phyloP scores from a whole-genome alignment of 2,113 vertebrate species.

The Xiphophorus maculatus region DNA sequence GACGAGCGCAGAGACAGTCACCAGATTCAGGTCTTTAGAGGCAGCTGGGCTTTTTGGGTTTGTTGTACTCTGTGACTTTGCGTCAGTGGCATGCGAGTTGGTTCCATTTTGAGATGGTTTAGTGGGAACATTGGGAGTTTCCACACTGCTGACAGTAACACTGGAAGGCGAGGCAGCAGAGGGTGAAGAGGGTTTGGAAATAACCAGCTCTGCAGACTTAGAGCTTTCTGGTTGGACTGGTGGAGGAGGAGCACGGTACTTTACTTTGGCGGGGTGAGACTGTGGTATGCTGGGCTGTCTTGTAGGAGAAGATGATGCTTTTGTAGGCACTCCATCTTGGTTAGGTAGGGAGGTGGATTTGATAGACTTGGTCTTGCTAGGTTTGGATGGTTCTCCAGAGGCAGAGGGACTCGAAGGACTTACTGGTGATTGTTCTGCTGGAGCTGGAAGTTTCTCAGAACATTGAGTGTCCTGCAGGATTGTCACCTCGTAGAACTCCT shows the following conservation, averaged over 20 bases:
- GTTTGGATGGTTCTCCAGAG: conserved; percentile 12
- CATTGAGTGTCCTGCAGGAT: conserved; percentile 45
- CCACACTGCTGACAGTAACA: conserved; percentile 9
- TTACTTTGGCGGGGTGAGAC: conserved; percentile 42
- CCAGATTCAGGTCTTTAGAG: conserved; percentile 19
- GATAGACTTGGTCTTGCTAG: conserved; percentile 52
- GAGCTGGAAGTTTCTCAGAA: neutral
- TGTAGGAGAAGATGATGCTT: conserved; percentile 7
- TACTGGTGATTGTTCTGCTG: conserved; percentile 16
- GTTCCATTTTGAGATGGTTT: conserved; percentile 49
- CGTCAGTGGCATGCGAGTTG: conserved; percentile 9
- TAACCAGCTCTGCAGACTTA: neutral
- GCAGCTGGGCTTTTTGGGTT: conserved; percentile 4
- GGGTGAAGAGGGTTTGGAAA: conserved; percentile 29
- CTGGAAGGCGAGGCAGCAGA: conserved; percentile 3
- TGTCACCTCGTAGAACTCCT: conserved; percentile 75
- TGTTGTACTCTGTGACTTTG: conserved; percentile 30
- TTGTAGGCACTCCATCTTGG: conserved; percentile 27
- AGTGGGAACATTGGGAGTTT: conserved; percentile 2
- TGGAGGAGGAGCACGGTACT: conserved; percentile 66
- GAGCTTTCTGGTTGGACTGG: conserved; percentile 37
- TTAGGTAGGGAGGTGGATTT: conserved; percentile 58
- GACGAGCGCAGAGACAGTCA: conserved; percentile 62
- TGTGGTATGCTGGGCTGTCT: conserved; percentile 4
- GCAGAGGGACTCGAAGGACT: neutral